Evolutionary conservation across 53 echinoderm and acorn worm genomes (phyloP).

Genomic region (Astropecten irregularis): DNA sequence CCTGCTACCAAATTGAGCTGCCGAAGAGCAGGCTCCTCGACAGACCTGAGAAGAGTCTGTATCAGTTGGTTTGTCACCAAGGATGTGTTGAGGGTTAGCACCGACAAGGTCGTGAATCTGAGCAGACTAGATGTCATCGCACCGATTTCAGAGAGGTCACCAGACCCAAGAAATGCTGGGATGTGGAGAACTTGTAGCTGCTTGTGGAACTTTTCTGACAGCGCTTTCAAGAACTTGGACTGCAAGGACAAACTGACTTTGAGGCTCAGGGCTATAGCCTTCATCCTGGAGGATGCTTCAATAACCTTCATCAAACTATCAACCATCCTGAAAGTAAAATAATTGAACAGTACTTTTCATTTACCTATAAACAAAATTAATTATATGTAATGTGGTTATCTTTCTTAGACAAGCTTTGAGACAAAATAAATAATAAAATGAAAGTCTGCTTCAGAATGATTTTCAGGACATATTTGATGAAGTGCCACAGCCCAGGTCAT

Average conservation of each 20-base stretch:
- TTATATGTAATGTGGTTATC: no score
- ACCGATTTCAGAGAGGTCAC: not conserved
- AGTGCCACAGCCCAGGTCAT: no score
- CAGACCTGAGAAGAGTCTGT: not conserved
- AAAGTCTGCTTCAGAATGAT: not conserved
- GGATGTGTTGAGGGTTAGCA: conserved; percentile 26
- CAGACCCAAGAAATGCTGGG: conserved; percentile 5
- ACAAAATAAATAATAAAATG: not conserved
- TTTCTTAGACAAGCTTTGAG: not conserved
- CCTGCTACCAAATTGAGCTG: conserved; percentile 31
- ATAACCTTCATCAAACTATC: conserved; percentile 11
- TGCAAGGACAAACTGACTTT: not conserved
- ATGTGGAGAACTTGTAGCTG: conserved; percentile 30
- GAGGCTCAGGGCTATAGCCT: conserved; percentile 22
- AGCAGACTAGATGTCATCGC: not conserved
- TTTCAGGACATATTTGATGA: not conserved
- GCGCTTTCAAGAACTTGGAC: not conserved
- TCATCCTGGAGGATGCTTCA: not conserved
- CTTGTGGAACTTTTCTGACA: conserved; percentile 21
- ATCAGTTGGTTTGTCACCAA: conserved; percentile 2
- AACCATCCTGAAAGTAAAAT: conserved; percentile 23
- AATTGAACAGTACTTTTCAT: not conserved
- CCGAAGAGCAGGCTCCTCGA: not conserved
- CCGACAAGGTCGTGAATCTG: not conserved
- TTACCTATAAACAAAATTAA: no score